Conservation (phyloP, 2,888 invertebrate genomes). For the Alloscopus bannaensis region DNA sequence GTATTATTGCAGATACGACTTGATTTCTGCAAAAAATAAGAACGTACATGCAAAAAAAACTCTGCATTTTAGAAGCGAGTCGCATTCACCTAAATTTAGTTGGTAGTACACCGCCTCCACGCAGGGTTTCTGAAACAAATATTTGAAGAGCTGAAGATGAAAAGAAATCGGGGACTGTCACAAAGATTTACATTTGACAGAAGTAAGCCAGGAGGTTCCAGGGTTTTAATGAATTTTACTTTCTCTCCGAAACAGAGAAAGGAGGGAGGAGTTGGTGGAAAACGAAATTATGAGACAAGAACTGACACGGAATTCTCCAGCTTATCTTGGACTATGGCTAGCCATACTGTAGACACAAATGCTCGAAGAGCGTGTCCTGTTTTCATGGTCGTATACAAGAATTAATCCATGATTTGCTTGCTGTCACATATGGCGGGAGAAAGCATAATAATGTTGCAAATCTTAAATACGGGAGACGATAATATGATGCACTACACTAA, state of each 20-base stretch:
- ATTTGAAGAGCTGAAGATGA: too few relatives aligned
- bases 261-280: constrained; percentile 26
- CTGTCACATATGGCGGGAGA: constrained; percentile 24
- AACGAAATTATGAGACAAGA: constrained; percentile 35
- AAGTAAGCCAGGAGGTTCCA: constrained; percentile 46
- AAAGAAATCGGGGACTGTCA: constrained; percentile 38
- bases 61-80: too few relatives aligned
- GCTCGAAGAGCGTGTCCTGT: too few relatives aligned
- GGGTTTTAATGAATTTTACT: constrained; percentile 53
- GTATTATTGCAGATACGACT: too few relatives aligned
- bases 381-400: background rate
- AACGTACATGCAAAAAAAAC: too few relatives aligned
- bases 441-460: too few relatives aligned
- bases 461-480: too few relatives aligned
- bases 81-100: too few relatives aligned
- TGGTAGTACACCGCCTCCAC: too few relatives aligned
- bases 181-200: constrained; percentile 49
- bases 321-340: constrained; percentile 14
- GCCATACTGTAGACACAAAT: background rate
- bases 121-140: too few relatives aligned
- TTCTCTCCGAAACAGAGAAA: constrained; percentile 19
- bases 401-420: constrained; percentile 33
- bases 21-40: too few relatives aligned
- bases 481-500: too few relatives aligned
- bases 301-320: constrained; percentile 14